Evolutionary conservation across 2,888 invertebrate species (phyloP), one percentile per base, ranked within the genome.

Genomic region (Tetragonisca angustula): DNA sequence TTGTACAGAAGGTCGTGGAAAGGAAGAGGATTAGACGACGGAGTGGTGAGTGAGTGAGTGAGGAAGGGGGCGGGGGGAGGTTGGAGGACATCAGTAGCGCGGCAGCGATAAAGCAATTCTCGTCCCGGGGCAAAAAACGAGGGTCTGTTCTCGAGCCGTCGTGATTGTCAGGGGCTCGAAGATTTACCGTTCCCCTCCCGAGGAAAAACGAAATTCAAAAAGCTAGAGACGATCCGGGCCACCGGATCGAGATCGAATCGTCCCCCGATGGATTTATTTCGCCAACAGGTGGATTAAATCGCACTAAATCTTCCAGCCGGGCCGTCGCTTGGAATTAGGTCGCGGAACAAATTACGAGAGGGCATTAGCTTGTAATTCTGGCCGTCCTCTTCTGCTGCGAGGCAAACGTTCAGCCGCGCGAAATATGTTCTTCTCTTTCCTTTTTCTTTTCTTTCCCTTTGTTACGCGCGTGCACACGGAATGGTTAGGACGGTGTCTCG

Each of bases 271-370:
- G 88, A 88, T 88, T 88, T 88, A 88, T 87, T 86, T 87, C 77
- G 70, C 89, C 87, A 89, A 88, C 88, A 88, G 87, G 89, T 86
- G 89, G 88, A 88, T 88, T 88, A 88, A 86, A 79, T 70, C 79
- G 77, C 76, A 43, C 59, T 88, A 84, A 86, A 88, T 88, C 88
- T 88, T 68, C n/a, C 32, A 54, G 49, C 43, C 32, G 69, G 69
- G 52, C 65, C 19, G 76, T 50, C 56, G 62, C 61, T 69, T 54
- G 50, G 79, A 81, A 87, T 88, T 79, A 68, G 81, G 71, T 77
- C 86, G 24, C 56, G 49, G 80, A 79, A 79, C 69, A 74, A 70
- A 83, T 83, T 79, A 77, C 67, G 69, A 54, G 15, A 71, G 24
- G 62, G 64, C 49, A 67, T 83, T 79, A 59, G 56, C 65, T 9